Evolutionary conservation across 2,797 vertebrate species (phyloP), one percentile per base, ranked within the genome.

Genomic region (Decapterus maruadsi): DNA sequence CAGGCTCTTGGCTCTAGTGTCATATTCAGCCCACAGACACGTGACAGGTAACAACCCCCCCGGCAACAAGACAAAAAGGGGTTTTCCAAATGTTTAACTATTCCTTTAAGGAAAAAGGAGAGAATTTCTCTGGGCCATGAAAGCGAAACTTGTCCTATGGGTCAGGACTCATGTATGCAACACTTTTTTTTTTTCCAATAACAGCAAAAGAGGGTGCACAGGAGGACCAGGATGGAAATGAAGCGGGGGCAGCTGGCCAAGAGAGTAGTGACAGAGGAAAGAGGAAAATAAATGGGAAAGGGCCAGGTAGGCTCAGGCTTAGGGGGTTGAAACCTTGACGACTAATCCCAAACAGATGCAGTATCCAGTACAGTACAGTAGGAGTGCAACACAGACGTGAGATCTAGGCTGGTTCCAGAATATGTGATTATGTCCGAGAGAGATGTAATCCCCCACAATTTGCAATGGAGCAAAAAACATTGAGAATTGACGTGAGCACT

Each of bases 311-410:
- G 69, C 65, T 71, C 50, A 46, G 78, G 67, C 54, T 82, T 79
- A 70, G 42, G 20, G 72, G 60, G 68, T 65, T 68, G 87, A 77
- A 80, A 83, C 84, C 73, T 78, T 60, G 48, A 62, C 13, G 9
- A 78, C 81, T 92, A 91, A 93, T 92, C 89, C 87, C 57, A 76
- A 83, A 91, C 90, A 92, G 89, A 92, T 91, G 89, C 76, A 79
- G 78, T 48, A 48, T 82, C 72, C 81, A 78, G 65, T 34, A 6
- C 53, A 45, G 68, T 82, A 65, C 69, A 75, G 82, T 75, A 78
- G 77, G 75, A 83, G 73, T 72, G 42, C 68, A 68, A 42, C 67
- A 62, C 80, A 53, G 17, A 60, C 78, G 78, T 76, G 62, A 82
- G 79, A 88, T 85, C 78, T 48, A 73, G 68, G 72, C 82, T 58